Evolutionary conservation across 2,113 vertebrate genomes (phyloP), one percentile per base, ranked within the genome.

Genomic region (Elephantulus edwardii): DNA sequence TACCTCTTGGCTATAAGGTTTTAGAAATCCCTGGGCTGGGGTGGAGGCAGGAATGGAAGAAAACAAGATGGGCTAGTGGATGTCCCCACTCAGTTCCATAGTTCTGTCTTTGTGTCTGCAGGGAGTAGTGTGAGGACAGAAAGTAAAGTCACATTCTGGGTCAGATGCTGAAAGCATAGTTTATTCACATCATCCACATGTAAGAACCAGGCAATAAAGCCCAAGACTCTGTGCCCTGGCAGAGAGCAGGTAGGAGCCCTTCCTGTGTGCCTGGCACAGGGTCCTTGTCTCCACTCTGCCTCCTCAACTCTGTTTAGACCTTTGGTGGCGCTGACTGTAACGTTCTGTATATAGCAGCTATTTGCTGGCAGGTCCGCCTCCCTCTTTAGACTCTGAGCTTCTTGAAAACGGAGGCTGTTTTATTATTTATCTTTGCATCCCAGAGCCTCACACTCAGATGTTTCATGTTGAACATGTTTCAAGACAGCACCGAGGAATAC

Each of bases 271-370:
- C 1, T 20, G 72, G 12, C 66, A 8, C 26, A 33, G 30, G 54
- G 26, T 22, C 3, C 33, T 42, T 8, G 40, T 24, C 52, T 28
- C 30, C 22, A 9, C 64, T 5, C 71, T 26, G 42, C 8, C 33
- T 44, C 26, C 40, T 24, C 42, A 1, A 0, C 12, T 16, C 35
- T 16, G 44, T 42, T 8, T 17, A 54, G 64, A 14, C 48, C 62
- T 28, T 9, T 8, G 1, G 0, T 17, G 52, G 48, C 22, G 3
- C 72, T 19, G 4, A 35, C 38, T 1, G 3, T 0, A 1, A 8
- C 2, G 0, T 0, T 3, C 44, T 30, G 6, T 33, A 26, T 7
- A 10, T 0, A 17, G 50, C 38, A 80, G 24, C 30, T 48, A 0
- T 81, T 17, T 83, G 60, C 38, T 13, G 3, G 26, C 48, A 54